Evolutionary conservation across 2,888 invertebrate genomes (phyloP).

Genomic region (Oxyscelio sp.): DNA sequence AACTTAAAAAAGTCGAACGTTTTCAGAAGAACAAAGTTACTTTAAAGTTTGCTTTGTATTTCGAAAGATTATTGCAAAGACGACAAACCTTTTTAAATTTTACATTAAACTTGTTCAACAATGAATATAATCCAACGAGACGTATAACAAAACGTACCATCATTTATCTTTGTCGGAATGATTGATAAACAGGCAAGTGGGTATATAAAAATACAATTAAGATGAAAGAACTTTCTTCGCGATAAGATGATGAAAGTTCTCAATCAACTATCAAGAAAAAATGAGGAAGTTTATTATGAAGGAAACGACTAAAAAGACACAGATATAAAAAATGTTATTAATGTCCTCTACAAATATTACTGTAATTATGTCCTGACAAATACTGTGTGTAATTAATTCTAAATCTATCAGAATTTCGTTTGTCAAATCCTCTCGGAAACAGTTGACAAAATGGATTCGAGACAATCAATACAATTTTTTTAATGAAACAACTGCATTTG

Average conservation of each 20-base stretch:
- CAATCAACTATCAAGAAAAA: conserved; percentile 26
- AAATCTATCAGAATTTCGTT: background rate
- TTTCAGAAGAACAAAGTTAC: too few species aligned
- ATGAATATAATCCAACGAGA: conserved; percentile 32
- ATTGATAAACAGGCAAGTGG: conserved; percentile 47
- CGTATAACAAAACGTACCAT: conserved; percentile 43
- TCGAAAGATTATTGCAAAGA: too few species aligned
- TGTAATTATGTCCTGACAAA: too few species aligned
- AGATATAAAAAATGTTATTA: background rate
- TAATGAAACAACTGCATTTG: background rate
- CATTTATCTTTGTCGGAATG: conserved; percentile 59
- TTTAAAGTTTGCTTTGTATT: too few species aligned
- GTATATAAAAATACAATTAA: conserved; percentile 51
- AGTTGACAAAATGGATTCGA: conserved; percentile 1
- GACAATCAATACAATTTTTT: background rate
- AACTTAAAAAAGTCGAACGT: too few species aligned
- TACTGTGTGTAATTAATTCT: background rate
- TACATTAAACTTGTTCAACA: conserved; percentile 16
- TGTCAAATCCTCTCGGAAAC: background rate
- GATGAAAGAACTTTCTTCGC: conserved; percentile 21
- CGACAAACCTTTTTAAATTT: too few species aligned
- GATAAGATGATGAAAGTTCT: conserved; percentile 31
- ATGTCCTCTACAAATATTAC: too few species aligned
- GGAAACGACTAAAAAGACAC: background rate
- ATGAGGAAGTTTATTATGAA: background rate